These are phyloP conservation scores for Gymnosoma rotundatum DNA, from an alignment of 2,888 invertebrate genomes.

Conservation along the genomic window DNA sequence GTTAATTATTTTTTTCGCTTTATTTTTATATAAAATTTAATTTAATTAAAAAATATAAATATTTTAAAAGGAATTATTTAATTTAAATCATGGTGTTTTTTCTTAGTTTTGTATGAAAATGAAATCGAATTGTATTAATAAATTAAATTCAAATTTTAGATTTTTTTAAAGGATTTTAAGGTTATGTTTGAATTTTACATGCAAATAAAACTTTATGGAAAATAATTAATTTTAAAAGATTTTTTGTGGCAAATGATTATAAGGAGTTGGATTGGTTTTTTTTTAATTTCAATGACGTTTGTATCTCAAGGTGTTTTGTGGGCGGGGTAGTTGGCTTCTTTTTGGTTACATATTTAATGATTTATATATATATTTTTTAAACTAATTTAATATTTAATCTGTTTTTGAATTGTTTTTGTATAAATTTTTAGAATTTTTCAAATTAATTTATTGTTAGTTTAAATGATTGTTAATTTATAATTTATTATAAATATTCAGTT, in stretches of 20 bases:
- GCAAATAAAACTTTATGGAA: not conserved
- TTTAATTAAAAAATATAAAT: not conserved
- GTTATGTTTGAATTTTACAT: not conserved
- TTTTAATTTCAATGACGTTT: constrained; percentile 54
- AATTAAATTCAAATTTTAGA: not conserved
- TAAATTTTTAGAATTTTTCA: not conserved
- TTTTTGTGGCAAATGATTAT: not conserved
- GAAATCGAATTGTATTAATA: not conserved
- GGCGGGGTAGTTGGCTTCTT: constrained; percentile 67
- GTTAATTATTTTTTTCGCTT: not conserved
- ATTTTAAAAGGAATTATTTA: not conserved
- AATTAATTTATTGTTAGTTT: not conserved
- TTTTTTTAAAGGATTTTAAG: constrained; percentile 1
- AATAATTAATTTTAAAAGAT: not conserved
- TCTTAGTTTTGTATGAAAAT: not conserved
- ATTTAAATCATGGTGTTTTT: not conserved
- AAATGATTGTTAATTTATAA: constrained; percentile 49
- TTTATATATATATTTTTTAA: constrained; percentile 29
- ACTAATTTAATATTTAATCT: constrained; percentile 32
- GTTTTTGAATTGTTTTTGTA: constrained; percentile 27
- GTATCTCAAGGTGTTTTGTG: constrained; percentile 70
- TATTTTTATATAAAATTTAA: not conserved
- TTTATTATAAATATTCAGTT: constrained; percentile 33
- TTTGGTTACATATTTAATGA: constrained; percentile 43
- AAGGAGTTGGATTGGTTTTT: constrained; percentile 6